A percentile compares a stretch with the other conserved stretches of the same genome.
These are phyloP conservation scores for Myrmecophaga tridactyla DNA, from an alignment of 2,113 vertebrate species.

Conservation along the genomic window DNA sequence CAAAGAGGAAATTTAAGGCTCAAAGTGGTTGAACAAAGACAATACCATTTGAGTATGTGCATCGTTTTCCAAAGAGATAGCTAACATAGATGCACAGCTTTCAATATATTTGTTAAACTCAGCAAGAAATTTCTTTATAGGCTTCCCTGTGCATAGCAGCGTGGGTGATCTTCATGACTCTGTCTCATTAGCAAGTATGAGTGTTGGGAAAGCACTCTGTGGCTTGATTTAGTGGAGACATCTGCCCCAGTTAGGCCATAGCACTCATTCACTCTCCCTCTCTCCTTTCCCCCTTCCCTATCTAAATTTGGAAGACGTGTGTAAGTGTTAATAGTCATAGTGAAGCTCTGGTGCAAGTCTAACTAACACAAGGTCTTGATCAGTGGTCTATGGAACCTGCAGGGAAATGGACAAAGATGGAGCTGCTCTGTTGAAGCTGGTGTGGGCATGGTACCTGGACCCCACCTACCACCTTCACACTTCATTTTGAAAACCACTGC, in stretches of 20 bases:
- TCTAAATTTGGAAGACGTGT: not conserved
- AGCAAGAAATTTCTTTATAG: slow-evolving; percentile 1
- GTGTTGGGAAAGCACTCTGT: slow-evolving; percentile 56
- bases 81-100: not conserved
- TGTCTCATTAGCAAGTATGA: slow-evolving; percentile 50
- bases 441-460: not conserved
- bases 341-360: not conserved
- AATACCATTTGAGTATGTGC: not conserved
- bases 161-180: slow-evolving; percentile 44
- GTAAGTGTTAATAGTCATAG: not conserved
- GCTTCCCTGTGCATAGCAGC: not conserved
- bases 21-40: not conserved
- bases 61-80: not conserved
- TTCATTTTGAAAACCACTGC: not conserved
- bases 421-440: not conserved
- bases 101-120: not conserved
- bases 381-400: not conserved
- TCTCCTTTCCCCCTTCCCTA: not conserved
- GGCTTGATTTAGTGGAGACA: slow-evolving; percentile 39
- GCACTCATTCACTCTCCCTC: not conserved
- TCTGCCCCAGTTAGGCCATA: slow-evolving; percentile 14
- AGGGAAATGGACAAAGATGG: not conserved
- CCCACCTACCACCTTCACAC: accelerated
- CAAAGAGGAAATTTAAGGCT: not conserved
- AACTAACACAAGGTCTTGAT: not conserved